Conservation (phyloP, 1,140 invertebrate species). For the Macrobrachium nipponense region DNA sequence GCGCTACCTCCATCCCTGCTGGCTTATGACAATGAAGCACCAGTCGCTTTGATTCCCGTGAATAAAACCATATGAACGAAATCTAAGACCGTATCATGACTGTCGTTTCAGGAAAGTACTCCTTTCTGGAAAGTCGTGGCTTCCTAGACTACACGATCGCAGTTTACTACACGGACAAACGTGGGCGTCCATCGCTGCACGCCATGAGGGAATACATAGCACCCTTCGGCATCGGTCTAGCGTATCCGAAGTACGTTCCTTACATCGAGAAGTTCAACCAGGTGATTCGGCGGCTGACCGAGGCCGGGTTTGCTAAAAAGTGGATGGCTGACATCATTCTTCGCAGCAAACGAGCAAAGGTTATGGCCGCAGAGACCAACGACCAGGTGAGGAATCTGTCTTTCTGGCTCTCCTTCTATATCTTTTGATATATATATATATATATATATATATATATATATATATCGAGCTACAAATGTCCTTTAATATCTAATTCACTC, state of each 20-base stretch:
- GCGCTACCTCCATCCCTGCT: too few species aligned
- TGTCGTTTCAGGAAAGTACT: constrained; percentile 15
- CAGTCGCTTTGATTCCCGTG: too few species aligned
- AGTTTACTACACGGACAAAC: constrained; percentile 33
- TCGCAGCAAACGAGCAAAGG: constrained; percentile 38
- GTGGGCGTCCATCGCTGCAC: constrained; percentile 16
- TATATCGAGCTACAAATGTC: too few species aligned
- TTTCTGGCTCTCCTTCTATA: too few species aligned
- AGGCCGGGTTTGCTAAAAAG: constrained; percentile 49
- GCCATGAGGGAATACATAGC: constrained; percentile 53
- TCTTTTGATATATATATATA: too few species aligned
- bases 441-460: too few species aligned
- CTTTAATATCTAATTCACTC: too few species aligned
- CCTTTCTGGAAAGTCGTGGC: constrained; percentile 33
- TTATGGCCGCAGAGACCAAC: not conserved
- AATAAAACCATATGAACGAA: too few species aligned
- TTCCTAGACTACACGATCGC: constrained; percentile 53
- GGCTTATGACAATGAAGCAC: too few species aligned
- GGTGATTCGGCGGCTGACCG: constrained; percentile 38
- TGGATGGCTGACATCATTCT: constrained; percentile 48
- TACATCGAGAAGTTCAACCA: constrained; percentile 44
- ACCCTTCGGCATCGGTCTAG: constrained; percentile 51
- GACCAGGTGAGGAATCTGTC: not conserved
- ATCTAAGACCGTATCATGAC: too few species aligned
- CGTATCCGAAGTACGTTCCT: constrained; percentile 52